Conservation (phyloP, 2,797 vertebrate species). For the Chrysocyon brachyurus region DNA sequence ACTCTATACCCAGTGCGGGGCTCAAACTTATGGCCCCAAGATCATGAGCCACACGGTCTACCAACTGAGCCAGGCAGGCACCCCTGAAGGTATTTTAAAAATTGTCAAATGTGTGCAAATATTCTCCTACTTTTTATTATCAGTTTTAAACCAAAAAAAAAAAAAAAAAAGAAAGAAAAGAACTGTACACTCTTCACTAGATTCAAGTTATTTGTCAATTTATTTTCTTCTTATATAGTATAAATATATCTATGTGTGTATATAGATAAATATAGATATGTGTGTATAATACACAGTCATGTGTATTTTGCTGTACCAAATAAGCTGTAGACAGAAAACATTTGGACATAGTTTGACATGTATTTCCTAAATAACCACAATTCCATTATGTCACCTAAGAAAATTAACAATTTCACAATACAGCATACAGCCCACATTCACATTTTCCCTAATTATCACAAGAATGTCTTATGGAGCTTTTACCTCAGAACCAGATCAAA, state of each 20-base stretch:
- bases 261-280: no score
- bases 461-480: background rate
- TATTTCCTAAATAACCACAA: background rate
- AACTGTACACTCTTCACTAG: background rate
- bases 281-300: no score
- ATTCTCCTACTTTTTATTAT: background rate
- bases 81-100: background rate
- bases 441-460: conserved; percentile 33
- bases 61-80: background rate
- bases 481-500: background rate
- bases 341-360: background rate
- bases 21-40: background rate
- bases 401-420: conserved; percentile 40
- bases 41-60: background rate
- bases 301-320: background rate
- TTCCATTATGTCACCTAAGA: background rate
- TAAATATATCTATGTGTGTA: background rate
- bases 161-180: background rate
- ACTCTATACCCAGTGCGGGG: background rate
- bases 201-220: conserved; percentile 14
- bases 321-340: background rate
- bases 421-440: background rate
- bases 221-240: background rate
- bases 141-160: conserved; percentile 9
- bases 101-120: background rate